These are phyloP conservation scores for Lagria hirta DNA, from an alignment of 2,888 invertebrate species.

Conservation along the genomic window DNA sequence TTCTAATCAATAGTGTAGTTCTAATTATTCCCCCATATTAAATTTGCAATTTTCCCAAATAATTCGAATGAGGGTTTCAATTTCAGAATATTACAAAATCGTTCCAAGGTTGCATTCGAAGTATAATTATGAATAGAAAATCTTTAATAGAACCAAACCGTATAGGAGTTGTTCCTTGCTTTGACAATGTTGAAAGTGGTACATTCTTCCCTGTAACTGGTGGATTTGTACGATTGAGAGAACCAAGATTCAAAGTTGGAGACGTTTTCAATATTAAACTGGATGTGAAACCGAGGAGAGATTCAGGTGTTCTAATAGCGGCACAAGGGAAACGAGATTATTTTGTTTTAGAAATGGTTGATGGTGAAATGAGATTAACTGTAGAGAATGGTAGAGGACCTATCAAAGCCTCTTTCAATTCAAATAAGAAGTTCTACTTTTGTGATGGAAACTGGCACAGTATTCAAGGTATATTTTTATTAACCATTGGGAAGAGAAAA, in stretches of 20 bases:
- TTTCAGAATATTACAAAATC: constrained; percentile 58
- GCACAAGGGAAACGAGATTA: constrained; percentile 83
- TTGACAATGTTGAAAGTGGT: constrained; percentile 76
- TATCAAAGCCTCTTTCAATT: constrained; percentile 71
- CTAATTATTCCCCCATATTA: background rate
- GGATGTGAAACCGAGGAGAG: constrained; percentile 83
- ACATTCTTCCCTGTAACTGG: constrained; percentile 80
- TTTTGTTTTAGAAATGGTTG: constrained; percentile 82
- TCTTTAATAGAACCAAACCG: constrained; percentile 62
- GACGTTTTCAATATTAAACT: constrained; percentile 75
- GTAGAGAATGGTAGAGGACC: constrained; percentile 84
- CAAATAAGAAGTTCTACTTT: constrained; percentile 64
- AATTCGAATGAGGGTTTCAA: constrained; percentile 10
- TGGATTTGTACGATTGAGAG: constrained; percentile 64
- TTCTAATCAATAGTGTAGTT: too few relatives aligned
- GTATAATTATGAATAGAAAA: constrained; percentile 70
- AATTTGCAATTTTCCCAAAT: background rate
- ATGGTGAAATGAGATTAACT: constrained; percentile 80
- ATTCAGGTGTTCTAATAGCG: constrained; percentile 81
- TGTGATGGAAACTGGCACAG: constrained; percentile 97
- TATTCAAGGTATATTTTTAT: constrained; percentile 64
- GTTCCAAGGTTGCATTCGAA: constrained; percentile 83
- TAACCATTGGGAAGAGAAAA: too few relatives aligned
- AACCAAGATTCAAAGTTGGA: constrained; percentile 75
- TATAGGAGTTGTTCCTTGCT: constrained; percentile 73